Evolutionary conservation across 2,113 vertebrate genomes (phyloP), one percentile per base, ranked within the genome.

Genomic region (Scartelaos histophorus): DNA sequence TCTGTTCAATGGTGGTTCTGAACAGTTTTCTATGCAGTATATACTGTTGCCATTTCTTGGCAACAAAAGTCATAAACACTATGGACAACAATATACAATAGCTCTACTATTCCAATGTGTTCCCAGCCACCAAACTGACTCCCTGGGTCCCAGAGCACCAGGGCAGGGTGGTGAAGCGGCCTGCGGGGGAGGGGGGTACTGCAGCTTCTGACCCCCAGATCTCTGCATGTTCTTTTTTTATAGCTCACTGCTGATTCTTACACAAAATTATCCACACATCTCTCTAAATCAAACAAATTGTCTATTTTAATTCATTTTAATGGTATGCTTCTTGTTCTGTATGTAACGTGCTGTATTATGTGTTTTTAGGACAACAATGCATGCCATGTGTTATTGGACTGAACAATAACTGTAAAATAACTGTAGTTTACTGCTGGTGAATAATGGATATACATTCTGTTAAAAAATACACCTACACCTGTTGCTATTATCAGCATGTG

Each of bases 221-320:
- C 70, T 85, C 70, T 85, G 90, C 87, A 85, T 89, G 89, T 82
- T 76, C 64, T 54, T 76, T 16, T 35, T 79, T 87, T 78, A 73
- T 57, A 54, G 67, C 76, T 82, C 81, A 82, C 80, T 68, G 67
- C 81, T 64, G 64, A 84, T 87, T 58, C 66, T 53, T 57, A 68
- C 74, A 73, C 80, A 60, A 78, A 80, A 74, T 19, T 21, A 78
- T 84, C 57, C 58, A 74, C 62, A 68, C 73, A 73, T 79, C 57
- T 79, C 60, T 81, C 46, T 78, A 24, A 78, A 76, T 84, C 70
- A 79, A 69, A 17, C 66, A 47, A 75, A 61, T 75, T 70, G 73
- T 54, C 19, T n/a, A 54, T 54, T 10, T 53, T 17, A n/a, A 53
- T 60, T 76, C 47, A 24, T 70, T 73, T 74, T 57, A 82, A 82